Base-by-base conservation (phyloP, 2,797 vertebrate genomes). In the Halcyon badia region DNA sequence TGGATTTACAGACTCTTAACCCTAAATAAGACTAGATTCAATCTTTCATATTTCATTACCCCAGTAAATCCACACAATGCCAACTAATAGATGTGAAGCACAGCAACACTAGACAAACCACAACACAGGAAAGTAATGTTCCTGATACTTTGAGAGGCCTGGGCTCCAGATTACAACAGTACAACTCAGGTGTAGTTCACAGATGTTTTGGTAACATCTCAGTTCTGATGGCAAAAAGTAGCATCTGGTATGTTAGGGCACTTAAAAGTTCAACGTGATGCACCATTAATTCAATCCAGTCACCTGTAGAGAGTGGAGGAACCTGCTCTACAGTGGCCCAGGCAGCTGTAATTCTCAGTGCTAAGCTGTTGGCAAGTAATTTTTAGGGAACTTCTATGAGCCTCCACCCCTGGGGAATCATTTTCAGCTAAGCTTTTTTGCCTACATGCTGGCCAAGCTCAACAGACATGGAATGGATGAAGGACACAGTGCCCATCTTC, bases 1-100 rank as follows among this genome's bases (percentile, higher is more conserved):
- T 81, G 58, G 71, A 95, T 96, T 94, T 92, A 90, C 57, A 95
- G 76, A 83, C 73, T 89, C 94, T 83, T 92, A 87, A 92, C 88
- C 86, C 92, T 92, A 92, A 94, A 89, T 3, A 89, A 58, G 83
- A 78, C 75, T 58, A 62, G 82, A 87, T 81, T 95, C 82, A 91
- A 69, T 90, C 79, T 89, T 94, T 81, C 72, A 62, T 94, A 89
- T 94, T 83, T 83, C 85, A 84, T 94, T 89, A 65, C 68, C 41
- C 57, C 41, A 62, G 83, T 73, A 93, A 95, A 96, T 80, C 80
- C 20, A 2, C 88, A 81, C 44, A 54, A 44, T 1, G 1, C 28
- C 87, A 62, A 48, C 70, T 92, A 39, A 2, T 3, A 30, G 91
- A 70, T 1, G 0, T 7, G 15, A 84, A 7, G 10, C 33, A 30